Base-by-base conservation (phyloP, 2,797 vertebrate species). In the Morus bassanus region DNA sequence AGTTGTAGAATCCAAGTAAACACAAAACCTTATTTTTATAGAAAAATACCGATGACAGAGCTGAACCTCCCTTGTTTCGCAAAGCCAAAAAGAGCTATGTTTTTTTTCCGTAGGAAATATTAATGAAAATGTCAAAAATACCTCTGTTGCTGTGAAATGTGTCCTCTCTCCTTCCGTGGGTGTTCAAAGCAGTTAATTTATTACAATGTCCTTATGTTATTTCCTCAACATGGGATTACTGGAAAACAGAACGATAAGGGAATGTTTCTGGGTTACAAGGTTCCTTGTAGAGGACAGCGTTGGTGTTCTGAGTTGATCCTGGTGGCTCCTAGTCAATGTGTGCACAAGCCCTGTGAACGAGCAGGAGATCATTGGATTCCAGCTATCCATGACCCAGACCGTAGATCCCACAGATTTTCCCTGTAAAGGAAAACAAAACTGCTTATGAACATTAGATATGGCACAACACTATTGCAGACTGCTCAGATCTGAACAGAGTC, bases 21-120 rank as follows among this genome's bases (percentile, higher is more conserved):
- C 89, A 93, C 76, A 96, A 94, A 88, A 93, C 90, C 74, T 97
- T 97, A 97, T 97, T 97, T 98, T 97, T 97, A 81, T 97, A 97
- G 95, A 90, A 90, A 94, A 96, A 90, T 7, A 81, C 95, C 91
- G 88, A 93, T 80, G 95, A 96, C 93, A 93, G 96, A 95, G 95
- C 96, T 96, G 74, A 87, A 79, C 46, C 57, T 88, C 73, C 86
- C 51, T 84, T 89, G 85, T 95, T 96, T 95, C 10, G 56, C 87
- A 94, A 96, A 96, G 85, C 95, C 7, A 72, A 91, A 91, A 93
- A 95, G 74, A 92, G 60, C 57, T 79, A 7, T 48, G 61, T 0
- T 9, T 46, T 68, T 76, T 97, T 95, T 95, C 57, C 75, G 45
- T 96, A 93, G 91, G 94, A 96, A 97, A 96, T 95, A 85, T 24